Base-by-base conservation (phyloP, 2,888 invertebrate species). In the Drosophila mayaguana region DNA sequence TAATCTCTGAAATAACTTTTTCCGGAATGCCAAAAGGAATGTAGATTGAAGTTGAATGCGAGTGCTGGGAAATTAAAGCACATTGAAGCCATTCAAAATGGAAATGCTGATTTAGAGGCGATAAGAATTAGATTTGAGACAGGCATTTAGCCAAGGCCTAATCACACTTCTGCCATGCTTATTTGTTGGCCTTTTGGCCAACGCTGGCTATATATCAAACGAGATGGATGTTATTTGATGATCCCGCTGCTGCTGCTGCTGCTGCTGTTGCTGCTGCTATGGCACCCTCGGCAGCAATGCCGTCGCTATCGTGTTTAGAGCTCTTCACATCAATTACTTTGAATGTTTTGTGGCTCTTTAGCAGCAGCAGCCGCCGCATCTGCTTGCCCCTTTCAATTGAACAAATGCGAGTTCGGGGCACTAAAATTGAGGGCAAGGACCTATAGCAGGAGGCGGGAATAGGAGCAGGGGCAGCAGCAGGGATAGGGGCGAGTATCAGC, bases 281-380 rank as follows among this genome's bases (percentile, higher is more conserved):
- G 66, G 46, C 25, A 59, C 45, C 57, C 66, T 18, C 22, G 6
- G 36, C 22, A 25, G 36, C 57, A 32, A 50, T 14, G 32, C 32
- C 50, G 50, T 25, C 50, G 50, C 32, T 18, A 50, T 56, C 67
- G 48, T n/a, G 53, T 42, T 77, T 62, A 66, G 63, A 64, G 75
- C 80, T 69, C 75, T 66, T 71, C 72, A 80, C 76, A 84, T 86
- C 83, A 88, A 84, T 88, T 88, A 84, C 89, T 74, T 71, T 88
- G 73, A 86, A 78, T 78, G 83, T 75, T 74, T 69, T 67, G 65
- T 59, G 72, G 72, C 62, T 36, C 28, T 42, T 28, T 32, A 50
- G 50, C 34, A 22, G 63, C 22, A 63, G 43, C 62, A 71, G n/a
- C 14, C 22, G 45, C 28, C 48, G 48, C 48, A 48, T n/a, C 55